Evolutionary conservation across 2,797 vertebrate species (phyloP).

Genomic region (Squalus acanthias): DNA sequence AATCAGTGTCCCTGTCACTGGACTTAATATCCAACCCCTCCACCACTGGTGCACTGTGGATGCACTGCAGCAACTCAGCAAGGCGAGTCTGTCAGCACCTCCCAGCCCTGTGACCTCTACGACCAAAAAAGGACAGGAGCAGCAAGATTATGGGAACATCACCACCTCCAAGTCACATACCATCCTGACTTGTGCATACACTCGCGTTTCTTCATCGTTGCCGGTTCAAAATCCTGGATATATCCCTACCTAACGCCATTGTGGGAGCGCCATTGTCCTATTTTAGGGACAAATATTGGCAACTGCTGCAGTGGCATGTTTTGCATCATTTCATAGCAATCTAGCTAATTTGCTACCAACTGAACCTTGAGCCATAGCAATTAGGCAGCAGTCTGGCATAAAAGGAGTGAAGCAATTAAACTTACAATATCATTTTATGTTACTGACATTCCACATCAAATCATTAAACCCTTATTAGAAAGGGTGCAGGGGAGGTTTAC

Average conservation of each 20-base stretch:
- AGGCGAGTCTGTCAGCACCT: background rate
- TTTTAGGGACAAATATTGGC: background rate
- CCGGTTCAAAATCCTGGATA: background rate
- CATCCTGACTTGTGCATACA: background rate
- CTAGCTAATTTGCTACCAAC: background rate
- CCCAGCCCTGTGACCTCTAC: background rate
- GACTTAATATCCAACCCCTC: background rate
- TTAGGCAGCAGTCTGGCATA: background rate
- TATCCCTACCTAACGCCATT: background rate
- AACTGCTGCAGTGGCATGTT: background rate
- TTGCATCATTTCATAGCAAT: background rate
- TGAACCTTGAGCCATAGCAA: background rate
- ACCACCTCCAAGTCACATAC: background rate
- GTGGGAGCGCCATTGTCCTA: background rate
- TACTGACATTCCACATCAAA: background rate
- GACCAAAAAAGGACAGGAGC: background rate
- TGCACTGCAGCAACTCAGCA: background rate
- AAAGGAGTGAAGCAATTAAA: background rate
- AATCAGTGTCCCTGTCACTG: too few relatives aligned
- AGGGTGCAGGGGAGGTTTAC: too few relatives aligned
- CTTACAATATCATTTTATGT: background rate
- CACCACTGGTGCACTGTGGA: background rate
- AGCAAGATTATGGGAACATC: background rate
- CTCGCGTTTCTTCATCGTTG: background rate
- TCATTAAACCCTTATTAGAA: background rate